Evolutionary conservation across 1,140 invertebrate genomes (phyloP), one percentile per base, ranked within the genome.

Genomic region (Drosophila pruinosa): DNA sequence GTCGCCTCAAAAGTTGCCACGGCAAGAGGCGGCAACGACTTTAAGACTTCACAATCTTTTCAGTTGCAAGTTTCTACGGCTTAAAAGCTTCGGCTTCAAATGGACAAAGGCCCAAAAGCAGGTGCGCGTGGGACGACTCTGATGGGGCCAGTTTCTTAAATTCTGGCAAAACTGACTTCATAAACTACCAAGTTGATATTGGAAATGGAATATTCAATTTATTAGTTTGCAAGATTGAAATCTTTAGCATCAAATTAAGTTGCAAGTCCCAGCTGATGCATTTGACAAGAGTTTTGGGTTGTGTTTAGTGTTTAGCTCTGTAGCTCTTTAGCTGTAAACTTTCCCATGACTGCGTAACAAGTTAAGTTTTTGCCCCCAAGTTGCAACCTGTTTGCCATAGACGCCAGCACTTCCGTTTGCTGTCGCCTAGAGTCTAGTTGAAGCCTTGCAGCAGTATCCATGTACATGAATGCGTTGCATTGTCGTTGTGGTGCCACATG

Each of bases 301-400:
- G 26, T 28, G 26, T 28, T 28, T 28, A 69, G 65, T 21, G 31
- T 69, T 61, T 14, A 48, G 34, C 7, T n/a, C n/a, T n/a, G 22
- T 26, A 52, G 67, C 41, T 47, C 38, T n/a, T n/a, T n/a, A n/a
- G n/a, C n/a, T n/a, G n/a, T n/a, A n/a, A 58, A 65, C 52, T 67
- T 72, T 72, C 69, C 36, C 69, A 68, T 67, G 69, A 50, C 62
- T 72, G 36, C 43, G 68, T 71, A 57, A 65, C 61, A 71, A 68
- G 69, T 52, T 72, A 7, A 56, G 45, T 26, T 14, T 34, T 36
- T 26, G 26, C 34, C 50, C 43, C 43, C 56, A 28, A 28, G 62
- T 65, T 71, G 68, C 69, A 72, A 72, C 69, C 69, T 72, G 69
- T 72, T 67, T 72, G 62, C 61, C 10, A 2, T 28, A 62, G 47